Conservation (phyloP, 2,888 invertebrate genomes). For the Norana najaformis region DNA sequence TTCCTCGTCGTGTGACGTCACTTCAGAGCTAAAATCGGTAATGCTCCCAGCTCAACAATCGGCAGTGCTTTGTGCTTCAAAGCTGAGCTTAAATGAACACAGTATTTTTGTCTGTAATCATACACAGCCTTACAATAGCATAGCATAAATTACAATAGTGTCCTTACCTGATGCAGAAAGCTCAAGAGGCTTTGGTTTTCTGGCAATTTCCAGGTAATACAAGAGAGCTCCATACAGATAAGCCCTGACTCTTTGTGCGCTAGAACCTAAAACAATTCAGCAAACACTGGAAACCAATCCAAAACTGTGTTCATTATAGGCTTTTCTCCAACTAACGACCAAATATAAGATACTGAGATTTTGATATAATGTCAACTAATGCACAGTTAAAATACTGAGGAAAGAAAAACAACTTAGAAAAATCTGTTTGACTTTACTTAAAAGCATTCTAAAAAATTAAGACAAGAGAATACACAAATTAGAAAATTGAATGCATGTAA, state of each 20-base stretch:
- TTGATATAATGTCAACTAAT: too few species aligned
- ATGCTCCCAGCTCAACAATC: too few species aligned
- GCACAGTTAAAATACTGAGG: too few species aligned
- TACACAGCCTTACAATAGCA: too few species aligned
- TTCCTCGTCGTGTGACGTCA: too few species aligned
- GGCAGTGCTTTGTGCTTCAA: too few species aligned
- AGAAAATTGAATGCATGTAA: background rate
- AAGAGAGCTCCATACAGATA: constrained; percentile 83
- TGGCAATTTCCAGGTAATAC: constrained; percentile 74
- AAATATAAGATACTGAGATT: too few species aligned
- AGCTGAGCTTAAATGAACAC: too few species aligned
- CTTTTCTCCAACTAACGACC: too few species aligned
- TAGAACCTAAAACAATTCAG: constrained; percentile 68
- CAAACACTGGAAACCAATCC: constrained; percentile 30
- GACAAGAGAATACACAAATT: background rate
- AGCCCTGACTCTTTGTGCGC: constrained; percentile 80
- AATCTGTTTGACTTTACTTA: background rate
- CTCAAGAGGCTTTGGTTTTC: constrained; percentile 40
- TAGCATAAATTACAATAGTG: background rate
- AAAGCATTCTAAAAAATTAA: background rate
- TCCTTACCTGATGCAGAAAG: constrained; percentile 8
- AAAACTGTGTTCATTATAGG: too few species aligned
- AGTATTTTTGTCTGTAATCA: too few species aligned
- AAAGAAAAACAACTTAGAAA: background rate
- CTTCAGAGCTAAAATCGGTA: too few species aligned